Percentiles rank a stretch among this genome's conserved stretches.
Evolutionary conservation across 1,140 invertebrate species (phyloP).

Genomic region (Solenopsis invicta): DNA sequence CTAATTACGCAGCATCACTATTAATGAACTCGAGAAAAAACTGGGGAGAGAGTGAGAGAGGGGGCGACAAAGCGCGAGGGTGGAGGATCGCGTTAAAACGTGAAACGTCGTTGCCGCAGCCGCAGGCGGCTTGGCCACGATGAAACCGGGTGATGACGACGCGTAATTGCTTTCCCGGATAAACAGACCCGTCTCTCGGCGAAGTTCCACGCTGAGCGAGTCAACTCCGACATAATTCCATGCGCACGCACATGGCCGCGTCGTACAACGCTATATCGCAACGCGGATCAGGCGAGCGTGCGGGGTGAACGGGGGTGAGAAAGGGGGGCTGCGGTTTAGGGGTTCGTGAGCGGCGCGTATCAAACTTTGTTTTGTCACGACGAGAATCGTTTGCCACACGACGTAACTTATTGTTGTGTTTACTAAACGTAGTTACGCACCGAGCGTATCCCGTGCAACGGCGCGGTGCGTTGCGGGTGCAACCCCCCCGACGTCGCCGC

Average conservation of each 20-base stretch:
- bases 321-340: background rate
- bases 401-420: constrained; percentile 85
- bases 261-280: background rate
- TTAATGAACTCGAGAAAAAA: constrained; percentile 31
- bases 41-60: too few species aligned
- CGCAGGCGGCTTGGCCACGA: constrained; percentile 59
- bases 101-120: constrained; percentile 17
- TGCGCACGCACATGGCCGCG: constrained; percentile 48
- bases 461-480: too few species aligned
- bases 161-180: constrained; percentile 83
- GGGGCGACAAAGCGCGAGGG: background rate
- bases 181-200: constrained; percentile 74
- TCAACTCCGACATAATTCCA: constrained; percentile 12
- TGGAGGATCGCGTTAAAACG: constrained; percentile 33
- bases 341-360: constrained; percentile 69
- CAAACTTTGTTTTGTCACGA: constrained; percentile 84
- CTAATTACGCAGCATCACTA: constrained; percentile 33
- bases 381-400: constrained; percentile 82
- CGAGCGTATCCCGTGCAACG: background rate
- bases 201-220: constrained; percentile 58
- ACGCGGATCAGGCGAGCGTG: constrained; percentile 7
- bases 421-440: constrained; percentile 83
- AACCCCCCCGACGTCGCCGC: too few species aligned
- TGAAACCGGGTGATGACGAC: constrained; percentile 69
- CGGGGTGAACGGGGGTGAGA: background rate